Conservation (phyloP, 1,140 invertebrate genomes). For the Drosophila pectinifera region DNA sequence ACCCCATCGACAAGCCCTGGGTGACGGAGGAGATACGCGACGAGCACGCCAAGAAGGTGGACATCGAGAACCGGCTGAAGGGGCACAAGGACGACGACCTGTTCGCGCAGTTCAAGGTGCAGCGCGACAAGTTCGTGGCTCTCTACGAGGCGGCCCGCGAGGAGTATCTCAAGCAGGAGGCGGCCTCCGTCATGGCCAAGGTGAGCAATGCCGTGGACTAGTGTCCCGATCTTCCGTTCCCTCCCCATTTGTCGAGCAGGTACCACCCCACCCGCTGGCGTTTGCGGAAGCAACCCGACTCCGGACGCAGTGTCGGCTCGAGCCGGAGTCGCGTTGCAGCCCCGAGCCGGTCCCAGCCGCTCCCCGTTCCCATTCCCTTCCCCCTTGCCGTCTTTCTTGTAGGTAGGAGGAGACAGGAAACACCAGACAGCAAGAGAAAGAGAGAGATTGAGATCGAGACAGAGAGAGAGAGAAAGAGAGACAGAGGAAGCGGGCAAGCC, state of each 20-base stretch:
- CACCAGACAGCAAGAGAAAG: background rate
- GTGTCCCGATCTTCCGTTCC: constrained; percentile 15
- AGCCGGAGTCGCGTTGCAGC: constrained; percentile 11
- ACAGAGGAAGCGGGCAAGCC: background rate
- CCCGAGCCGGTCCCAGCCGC: background rate
- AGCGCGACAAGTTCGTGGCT: constrained; percentile 81
- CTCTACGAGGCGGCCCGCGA: constrained; percentile 77
- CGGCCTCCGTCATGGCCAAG: constrained; percentile 76
- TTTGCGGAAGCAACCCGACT: constrained; percentile 6
- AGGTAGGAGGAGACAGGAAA: constrained; percentile 8
- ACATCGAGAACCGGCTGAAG: constrained; percentile 82
- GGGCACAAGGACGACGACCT: constrained; percentile 83
- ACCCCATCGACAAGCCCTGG: constrained; percentile 84
- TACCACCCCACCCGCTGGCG: background rate
- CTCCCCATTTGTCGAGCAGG: constrained; percentile 1
- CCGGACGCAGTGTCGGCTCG: background rate
- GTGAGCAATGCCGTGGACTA: constrained; percentile 48
- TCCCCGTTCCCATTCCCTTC: background rate
- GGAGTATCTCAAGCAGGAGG: constrained; percentile 76
- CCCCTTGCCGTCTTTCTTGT: constrained; percentile 7
- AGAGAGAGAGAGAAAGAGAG: background rate
- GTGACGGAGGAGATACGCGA: constrained; percentile 77
- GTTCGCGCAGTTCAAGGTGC: constrained; percentile 82
- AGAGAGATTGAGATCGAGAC: background rate
- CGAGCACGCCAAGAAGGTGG: constrained; percentile 72